phyloP scores from a whole-genome alignment of 1,140 invertebrate genomes.

The Drosophila littoralis region DNA sequence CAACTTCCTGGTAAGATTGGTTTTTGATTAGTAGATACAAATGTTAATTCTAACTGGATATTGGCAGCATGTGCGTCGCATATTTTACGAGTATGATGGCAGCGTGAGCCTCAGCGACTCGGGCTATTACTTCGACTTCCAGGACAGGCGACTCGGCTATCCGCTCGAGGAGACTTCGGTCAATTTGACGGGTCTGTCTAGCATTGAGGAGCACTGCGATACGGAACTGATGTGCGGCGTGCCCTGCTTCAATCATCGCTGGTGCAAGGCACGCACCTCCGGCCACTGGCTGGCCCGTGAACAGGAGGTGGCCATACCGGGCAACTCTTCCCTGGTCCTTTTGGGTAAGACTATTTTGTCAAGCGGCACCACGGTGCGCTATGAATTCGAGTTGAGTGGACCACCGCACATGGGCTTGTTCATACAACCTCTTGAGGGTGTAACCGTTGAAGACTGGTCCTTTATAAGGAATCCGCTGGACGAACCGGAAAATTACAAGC shows the following conservation, averaged over 20 bases:
- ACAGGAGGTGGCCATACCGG: conserved; percentile 50
- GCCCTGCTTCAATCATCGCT: conserved; percentile 88
- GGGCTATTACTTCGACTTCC: conserved; percentile 90
- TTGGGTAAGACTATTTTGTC: conserved; percentile 31
- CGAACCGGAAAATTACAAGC: conserved; percentile 85
- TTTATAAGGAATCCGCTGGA: conserved; percentile 86
- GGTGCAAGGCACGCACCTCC: conserved; percentile 50
- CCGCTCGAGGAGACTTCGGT: conserved; percentile 85
- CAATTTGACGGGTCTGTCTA: conserved; percentile 85
- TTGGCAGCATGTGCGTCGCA: conserved; percentile 86
- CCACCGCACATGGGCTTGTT: conserved; percentile 90
- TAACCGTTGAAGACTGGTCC: conserved; percentile 87
- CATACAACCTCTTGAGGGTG: conserved; percentile 87
- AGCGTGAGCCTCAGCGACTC: conserved; percentile 86
- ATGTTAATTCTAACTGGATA: not conserved
- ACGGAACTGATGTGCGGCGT: conserved; percentile 90
- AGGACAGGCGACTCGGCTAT: conserved; percentile 89
- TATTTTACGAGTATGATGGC: conserved; percentile 86
- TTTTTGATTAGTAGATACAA: not conserved
- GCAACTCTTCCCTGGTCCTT: conserved; percentile 12
- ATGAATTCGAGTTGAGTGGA: conserved; percentile 85
- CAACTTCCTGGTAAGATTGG: conserved; percentile 87
- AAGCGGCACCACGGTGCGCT: conserved; percentile 38
- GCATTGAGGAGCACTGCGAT: conserved; percentile 87
- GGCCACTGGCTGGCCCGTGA: conserved; percentile 62